Conservation (phyloP, 2,113 vertebrate species). For the Dasyurus viverrinus region DNA sequence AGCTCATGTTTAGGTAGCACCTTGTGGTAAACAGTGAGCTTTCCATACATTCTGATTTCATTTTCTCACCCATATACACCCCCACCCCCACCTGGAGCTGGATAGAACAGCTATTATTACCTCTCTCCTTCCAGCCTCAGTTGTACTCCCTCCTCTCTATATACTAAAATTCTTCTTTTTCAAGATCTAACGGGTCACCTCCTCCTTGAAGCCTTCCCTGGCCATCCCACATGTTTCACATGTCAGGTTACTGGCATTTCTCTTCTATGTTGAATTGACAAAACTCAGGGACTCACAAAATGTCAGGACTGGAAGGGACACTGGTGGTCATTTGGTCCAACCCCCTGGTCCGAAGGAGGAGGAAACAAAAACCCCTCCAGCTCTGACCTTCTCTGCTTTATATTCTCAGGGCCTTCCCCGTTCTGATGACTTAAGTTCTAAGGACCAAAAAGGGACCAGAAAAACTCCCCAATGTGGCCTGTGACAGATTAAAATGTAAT, state of each 20-base stretch:
- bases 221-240: too few relatives aligned
- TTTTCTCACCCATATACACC: background rate
- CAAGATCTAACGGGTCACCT: background rate
- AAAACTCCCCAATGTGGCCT: too few relatives aligned
- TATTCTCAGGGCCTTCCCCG: background rate
- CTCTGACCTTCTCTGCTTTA: background rate
- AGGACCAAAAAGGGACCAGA: too few relatives aligned
- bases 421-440: background rate
- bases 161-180: background rate
- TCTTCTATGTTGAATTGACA: too few relatives aligned
- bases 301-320: too few relatives aligned
- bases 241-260: too few relatives aligned
- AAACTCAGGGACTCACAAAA: too few relatives aligned
- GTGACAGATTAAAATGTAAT: too few relatives aligned
- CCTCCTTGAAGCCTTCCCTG: too few relatives aligned
- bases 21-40: background rate
- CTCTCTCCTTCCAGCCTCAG: too few relatives aligned
- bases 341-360: too few relatives aligned
- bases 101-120: background rate
- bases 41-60: background rate
- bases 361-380: background rate
- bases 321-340: too few relatives aligned
- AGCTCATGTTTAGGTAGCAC: background rate
- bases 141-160: background rate
- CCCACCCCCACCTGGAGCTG: background rate